phyloP scores from a whole-genome alignment of 2,888 invertebrate genomes.

The Metacarcinus magister region DNA sequence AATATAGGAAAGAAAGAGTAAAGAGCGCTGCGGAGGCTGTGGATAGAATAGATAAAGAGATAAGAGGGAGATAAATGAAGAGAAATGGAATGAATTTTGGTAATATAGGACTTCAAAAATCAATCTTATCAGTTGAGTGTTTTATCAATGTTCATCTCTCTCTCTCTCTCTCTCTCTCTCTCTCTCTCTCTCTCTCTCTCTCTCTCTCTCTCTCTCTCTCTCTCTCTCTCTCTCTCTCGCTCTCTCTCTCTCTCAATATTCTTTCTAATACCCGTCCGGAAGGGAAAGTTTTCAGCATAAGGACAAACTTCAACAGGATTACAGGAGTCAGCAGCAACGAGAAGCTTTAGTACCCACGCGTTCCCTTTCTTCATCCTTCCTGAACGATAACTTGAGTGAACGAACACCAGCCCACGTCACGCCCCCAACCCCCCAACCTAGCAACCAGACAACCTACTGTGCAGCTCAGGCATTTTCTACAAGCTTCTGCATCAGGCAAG shows the following conservation, averaged over 20 bases:
- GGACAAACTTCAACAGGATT: conserved; percentile 1
- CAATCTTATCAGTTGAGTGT: not conserved
- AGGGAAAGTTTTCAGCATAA: not conserved
- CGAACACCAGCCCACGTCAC: not conserved
- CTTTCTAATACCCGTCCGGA: too few species aligned
- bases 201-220: not conserved
- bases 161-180: not conserved
- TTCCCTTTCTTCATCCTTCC: not conserved
- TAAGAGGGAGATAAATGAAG: not conserved
- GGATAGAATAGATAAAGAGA: too few species aligned
- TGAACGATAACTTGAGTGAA: not conserved
- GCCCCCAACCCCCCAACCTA: not conserved
- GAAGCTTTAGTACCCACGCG: not conserved
- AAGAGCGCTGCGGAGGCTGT: too few species aligned
- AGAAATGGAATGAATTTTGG: not conserved
- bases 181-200: not conserved
- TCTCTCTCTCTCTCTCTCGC: not conserved
- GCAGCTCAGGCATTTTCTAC: not conserved
- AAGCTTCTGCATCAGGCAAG: not conserved
- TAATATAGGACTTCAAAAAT: not conserved
- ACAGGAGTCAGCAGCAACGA: not conserved
- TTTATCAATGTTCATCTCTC: not conserved
- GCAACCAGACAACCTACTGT: not conserved
- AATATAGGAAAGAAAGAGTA: too few species aligned
- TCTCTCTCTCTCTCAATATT: not conserved